These are phyloP conservation scores for Campoplex nolae DNA, from an alignment of 2,888 invertebrate species.

Conservation along the genomic window DNA sequence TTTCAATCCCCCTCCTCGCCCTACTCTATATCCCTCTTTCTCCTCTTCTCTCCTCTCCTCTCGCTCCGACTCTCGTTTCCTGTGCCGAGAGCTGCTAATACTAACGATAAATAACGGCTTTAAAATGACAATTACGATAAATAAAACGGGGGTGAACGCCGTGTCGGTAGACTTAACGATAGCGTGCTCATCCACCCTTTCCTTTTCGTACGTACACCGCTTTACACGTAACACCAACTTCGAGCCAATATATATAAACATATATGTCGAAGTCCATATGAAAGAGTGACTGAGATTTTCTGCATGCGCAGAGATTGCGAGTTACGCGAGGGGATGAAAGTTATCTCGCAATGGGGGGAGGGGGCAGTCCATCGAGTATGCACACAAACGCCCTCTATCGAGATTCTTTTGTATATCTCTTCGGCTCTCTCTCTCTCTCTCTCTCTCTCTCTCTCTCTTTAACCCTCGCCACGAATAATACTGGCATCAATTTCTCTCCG, in stretches of 20 bases:
- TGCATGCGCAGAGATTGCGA: conserved; percentile 49
- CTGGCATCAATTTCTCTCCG: conserved; percentile 36
- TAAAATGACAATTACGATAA: conserved; percentile 69
- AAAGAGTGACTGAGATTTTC: conserved; percentile 49
- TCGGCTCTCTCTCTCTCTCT: not conserved
- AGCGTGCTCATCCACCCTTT: conserved; percentile 51
- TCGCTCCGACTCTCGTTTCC: conserved; percentile 19
- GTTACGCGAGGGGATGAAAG: conserved; percentile 33
- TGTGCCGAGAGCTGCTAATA: conserved; percentile 56
- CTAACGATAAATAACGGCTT: conserved; percentile 68
- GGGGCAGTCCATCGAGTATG: conserved; percentile 36
- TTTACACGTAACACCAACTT: not conserved
- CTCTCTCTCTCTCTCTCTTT: not conserved
- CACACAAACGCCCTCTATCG: conserved; percentile 2
- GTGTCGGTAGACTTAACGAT: conserved; percentile 58
- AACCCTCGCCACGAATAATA: conserved; percentile 32
- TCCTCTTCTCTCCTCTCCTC: not conserved
- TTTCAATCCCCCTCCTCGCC: conserved; percentile 6
- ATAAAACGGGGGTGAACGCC: conserved; percentile 63
- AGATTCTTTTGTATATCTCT: conserved; percentile 53
- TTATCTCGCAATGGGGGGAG: conserved; percentile 38
- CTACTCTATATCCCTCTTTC: not conserved
- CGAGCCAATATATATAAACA: not conserved
- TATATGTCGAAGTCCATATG: not conserved
- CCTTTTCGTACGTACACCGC: conserved; percentile 21